Evolutionary conservation across 1,140 invertebrate genomes (phyloP).

Genomic region (Vanessa atalanta): DNA sequence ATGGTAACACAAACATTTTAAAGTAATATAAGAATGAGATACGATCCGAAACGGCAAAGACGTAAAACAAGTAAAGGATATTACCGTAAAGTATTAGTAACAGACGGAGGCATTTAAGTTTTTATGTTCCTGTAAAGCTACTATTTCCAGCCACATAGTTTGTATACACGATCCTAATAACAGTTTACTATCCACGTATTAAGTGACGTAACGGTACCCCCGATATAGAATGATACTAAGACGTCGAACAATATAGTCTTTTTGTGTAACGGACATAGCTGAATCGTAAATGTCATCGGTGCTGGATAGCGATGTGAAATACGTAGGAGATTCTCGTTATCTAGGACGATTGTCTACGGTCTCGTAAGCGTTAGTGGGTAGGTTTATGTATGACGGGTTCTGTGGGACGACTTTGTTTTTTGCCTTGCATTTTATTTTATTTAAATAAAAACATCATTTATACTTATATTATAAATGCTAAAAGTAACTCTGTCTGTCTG

Average conservation of each 20-base stretch:
- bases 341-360: conserved; percentile 25
- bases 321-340: conserved; percentile 33
- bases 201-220: conserved; percentile 29
- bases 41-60: not conserved
- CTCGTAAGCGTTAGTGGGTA: conserved; percentile 26
- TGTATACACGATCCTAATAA: conserved; percentile 28
- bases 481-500: too few relatives aligned
- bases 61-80: not conserved
- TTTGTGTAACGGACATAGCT: conserved; percentile 34
- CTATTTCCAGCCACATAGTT: conserved; percentile 27
- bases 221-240: conserved; percentile 28
- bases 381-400: conserved; percentile 13
- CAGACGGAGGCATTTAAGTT: not conserved
- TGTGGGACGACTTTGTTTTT: not conserved
- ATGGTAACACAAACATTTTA: not conserved
- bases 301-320: conserved; percentile 45
- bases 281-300: conserved; percentile 51
- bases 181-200: conserved; percentile 35
- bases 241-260: conserved; percentile 36
- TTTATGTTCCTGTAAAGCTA: conserved; percentile 4
- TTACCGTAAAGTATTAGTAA: not conserved
- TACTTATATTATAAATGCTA: too few relatives aligned
- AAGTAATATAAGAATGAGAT: not conserved
- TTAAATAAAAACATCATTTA: too few relatives aligned
- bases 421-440: not conserved